A percentile compares a stretch with the other conserved stretches of the same genome.
phyloP scores from a whole-genome alignment of 2,797 vertebrate genomes.

The Loriculus beryllinus region DNA sequence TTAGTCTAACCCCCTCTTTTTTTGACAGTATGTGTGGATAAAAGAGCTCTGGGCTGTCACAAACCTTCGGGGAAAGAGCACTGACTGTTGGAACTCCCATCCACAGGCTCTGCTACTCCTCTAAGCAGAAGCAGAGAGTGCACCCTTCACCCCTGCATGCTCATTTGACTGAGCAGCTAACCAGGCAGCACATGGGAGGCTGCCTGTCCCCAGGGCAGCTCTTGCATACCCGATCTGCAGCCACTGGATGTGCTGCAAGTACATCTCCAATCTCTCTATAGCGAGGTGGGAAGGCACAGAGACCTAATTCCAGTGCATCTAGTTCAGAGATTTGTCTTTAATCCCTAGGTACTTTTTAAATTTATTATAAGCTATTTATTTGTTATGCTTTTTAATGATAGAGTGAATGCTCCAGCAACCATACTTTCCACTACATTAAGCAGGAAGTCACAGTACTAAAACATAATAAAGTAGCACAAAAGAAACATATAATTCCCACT shows the following conservation, averaged over 20 bases:
- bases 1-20: neutral
- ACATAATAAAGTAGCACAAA: neutral
- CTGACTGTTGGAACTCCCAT: neutral
- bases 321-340: neutral
- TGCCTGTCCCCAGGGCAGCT: neutral
- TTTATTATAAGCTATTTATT: neutral
- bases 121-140: neutral
- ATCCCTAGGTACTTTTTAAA: neutral
- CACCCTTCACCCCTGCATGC: neutral
- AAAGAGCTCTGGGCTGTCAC: neutral
- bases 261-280: neutral
- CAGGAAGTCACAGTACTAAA: neutral
- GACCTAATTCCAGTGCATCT: neutral
- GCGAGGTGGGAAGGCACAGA: neutral
- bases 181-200: neutral
- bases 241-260: rapidly evolving
- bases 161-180: neutral
- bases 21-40: neutral
- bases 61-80: neutral
- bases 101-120: neutral
- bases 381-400: neutral
- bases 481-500: neutral
- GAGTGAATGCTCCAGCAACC: neutral
- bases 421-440: neutral
- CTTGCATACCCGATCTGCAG: neutral